Evolutionary conservation across 2,113 vertebrate species (phyloP).

Genomic region (Perca schrenkii): DNA sequence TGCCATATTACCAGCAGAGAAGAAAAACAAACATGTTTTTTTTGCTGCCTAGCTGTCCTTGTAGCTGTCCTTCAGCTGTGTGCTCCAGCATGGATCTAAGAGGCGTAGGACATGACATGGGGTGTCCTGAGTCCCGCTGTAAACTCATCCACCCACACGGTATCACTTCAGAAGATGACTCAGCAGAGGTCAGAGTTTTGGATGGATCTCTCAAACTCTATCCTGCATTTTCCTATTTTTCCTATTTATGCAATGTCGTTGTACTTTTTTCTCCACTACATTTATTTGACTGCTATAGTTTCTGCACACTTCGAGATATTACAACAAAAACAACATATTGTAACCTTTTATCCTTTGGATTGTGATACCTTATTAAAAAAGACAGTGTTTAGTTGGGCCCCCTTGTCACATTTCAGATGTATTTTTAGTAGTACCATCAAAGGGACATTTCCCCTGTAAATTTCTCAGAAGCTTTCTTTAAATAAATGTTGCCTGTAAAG

Average conservation of each 20-base stretch:
- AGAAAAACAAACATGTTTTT: conserved; percentile 47
- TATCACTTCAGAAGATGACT: conserved; percentile 65
- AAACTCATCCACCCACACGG: conserved; percentile 57
- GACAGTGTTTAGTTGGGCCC: background rate
- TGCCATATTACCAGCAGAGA: conserved; percentile 23
- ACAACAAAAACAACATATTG: background rate
- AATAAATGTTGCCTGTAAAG: background rate
- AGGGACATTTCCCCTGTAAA: background rate
- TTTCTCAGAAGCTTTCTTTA: no score
- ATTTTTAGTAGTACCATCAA: background rate
- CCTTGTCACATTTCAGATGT: background rate
- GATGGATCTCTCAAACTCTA: conserved; percentile 53
- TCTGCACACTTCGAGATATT: background rate
- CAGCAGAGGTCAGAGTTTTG: conserved; percentile 71
- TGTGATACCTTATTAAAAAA: background rate
- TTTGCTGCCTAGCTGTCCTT: conserved; percentile 41
- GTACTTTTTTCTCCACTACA: background rate
- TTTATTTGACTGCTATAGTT: background rate
- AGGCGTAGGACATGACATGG: conserved; percentile 19
- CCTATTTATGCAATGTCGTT: background rate
- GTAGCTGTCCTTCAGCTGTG: conserved; percentile 68
- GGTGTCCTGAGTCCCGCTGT: conserved; percentile 45
- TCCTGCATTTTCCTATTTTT: background rate
- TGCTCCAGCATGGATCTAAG: conserved; percentile 50
- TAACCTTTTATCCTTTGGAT: background rate